Conservation (phyloP, 53 echinoderm and acorn worm genomes). For the Arbacia lixula region DNA sequence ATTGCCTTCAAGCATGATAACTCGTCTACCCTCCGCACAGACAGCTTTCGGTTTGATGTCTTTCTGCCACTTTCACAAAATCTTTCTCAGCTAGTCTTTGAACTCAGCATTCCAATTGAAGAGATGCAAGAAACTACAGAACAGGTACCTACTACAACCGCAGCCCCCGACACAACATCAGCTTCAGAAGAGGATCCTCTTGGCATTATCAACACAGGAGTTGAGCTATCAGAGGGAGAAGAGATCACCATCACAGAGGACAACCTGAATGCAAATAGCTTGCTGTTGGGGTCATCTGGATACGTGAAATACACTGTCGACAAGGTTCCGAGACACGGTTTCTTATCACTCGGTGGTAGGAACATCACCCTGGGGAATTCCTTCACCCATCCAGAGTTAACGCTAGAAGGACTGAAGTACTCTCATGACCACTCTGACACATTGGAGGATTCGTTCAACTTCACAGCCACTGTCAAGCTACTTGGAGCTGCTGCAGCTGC, state of each 20-base stretch:
- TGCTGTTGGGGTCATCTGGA: constrained; percentile 51
- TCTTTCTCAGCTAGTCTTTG: constrained; percentile 67
- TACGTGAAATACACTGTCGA: constrained; percentile 75
- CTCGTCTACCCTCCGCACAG: constrained; percentile 52
- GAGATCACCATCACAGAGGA: constrained; percentile 66
- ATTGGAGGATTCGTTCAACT: constrained; percentile 75
- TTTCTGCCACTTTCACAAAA: constrained; percentile 79
- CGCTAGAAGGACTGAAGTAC: constrained; percentile 70
- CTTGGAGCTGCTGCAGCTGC: constrained; percentile 41
- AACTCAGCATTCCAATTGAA: constrained; percentile 52
- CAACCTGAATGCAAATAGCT: constrained; percentile 61
- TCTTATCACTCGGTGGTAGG: constrained; percentile 56
- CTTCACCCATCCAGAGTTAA: constrained; percentile 66
- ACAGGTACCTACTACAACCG: constrained; percentile 48
- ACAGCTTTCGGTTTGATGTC: constrained; percentile 76
- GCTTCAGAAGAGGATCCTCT: constrained; percentile 1
- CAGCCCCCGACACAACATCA: constrained; percentile 11
- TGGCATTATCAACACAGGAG: constrained; percentile 28
- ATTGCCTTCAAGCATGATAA: constrained; percentile 81
- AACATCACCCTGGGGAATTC: constrained; percentile 67
- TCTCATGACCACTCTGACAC: constrained; percentile 92
- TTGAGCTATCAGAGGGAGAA: constrained; percentile 82
- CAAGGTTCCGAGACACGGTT: constrained; percentile 68
- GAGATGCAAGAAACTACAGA: neutral
- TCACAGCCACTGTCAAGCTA: constrained; percentile 66